Conservation (phyloP, 2,888 invertebrate genomes). For the Erpobdella octoculata region DNA sequence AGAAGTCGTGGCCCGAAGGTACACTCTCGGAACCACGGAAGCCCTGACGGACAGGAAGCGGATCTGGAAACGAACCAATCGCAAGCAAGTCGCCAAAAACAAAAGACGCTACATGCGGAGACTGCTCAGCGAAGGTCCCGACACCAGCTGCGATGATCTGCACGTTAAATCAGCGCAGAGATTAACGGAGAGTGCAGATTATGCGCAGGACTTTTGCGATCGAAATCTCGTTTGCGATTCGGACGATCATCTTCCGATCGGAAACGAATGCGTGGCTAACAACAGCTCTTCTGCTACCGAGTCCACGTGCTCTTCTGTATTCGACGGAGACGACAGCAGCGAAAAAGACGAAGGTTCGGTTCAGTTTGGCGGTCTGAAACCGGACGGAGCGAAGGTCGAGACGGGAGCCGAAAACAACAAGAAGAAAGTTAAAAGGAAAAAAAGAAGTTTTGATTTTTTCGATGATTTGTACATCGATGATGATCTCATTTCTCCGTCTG, state of each 20-base stretch:
- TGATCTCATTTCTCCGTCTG: slow-evolving; percentile 28
- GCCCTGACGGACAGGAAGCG: background rate
- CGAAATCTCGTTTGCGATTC: background rate
- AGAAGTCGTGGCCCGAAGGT: slow-evolving; percentile 15
- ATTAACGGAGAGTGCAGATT: slow-evolving; percentile 29
- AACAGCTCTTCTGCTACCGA: background rate
- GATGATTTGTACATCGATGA: slow-evolving; percentile 34
- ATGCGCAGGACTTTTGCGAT: slow-evolving; percentile 30
- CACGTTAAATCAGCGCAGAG: background rate
- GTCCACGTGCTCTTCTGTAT: background rate
- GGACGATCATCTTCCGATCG: background rate
- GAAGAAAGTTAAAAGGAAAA: background rate
- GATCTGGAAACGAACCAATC: background rate
- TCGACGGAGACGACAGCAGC: background rate
- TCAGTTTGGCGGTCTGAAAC: background rate
- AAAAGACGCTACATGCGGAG: background rate
- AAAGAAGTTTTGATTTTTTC: background rate
- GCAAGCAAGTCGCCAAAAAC: background rate
- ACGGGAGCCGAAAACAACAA: background rate
- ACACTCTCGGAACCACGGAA: slow-evolving; percentile 29
- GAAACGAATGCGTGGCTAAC: background rate
- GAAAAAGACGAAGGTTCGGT: no score
- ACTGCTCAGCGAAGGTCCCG: background rate
- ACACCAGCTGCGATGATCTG: background rate
- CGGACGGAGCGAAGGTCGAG: background rate